Percentiles rank a stretch among this genome's conserved stretches.
phyloP scores from a whole-genome alignment of 2,888 invertebrate species.

The Polylopha cassiicola region DNA sequence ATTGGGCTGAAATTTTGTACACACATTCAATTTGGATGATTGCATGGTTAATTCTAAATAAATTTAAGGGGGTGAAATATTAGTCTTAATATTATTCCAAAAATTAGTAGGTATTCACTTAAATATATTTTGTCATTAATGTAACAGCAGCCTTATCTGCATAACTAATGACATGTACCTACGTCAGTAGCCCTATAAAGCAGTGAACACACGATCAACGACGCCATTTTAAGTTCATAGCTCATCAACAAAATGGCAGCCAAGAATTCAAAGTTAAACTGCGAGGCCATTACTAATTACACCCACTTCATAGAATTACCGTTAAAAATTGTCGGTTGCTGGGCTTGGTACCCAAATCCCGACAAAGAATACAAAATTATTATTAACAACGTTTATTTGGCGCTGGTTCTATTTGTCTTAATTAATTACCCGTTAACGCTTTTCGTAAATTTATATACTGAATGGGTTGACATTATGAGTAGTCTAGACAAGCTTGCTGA shows the following conservation, averaged over 20 bases:
- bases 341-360: conserved; percentile 54
- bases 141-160: conserved; percentile 2
- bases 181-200: no score
- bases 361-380: conserved; percentile 33
- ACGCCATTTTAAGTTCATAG: conserved; percentile 4
- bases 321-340: conserved; percentile 54
- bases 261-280: conserved; percentile 26
- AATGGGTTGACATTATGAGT: conserved; percentile 56
- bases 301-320: conserved; percentile 47
- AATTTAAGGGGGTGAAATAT: no score
- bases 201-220: no score
- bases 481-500: conserved; percentile 56
- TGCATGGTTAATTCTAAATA: no score
- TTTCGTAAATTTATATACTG: conserved; percentile 45
- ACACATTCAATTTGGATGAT: no score
- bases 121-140: no score
- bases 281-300: conserved; percentile 37
- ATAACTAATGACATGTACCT: no score
- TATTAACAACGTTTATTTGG: conserved; percentile 47
- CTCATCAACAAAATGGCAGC: conserved; percentile 12
- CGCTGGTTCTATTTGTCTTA: conserved; percentile 47
- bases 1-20: no score
- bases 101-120: no score
- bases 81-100: no score
- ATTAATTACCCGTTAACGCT: conserved; percentile 37